Percentiles rank a stretch among this genome's conserved stretches.
Evolutionary conservation across 2,113 vertebrate species (phyloP).

Genomic region (Nerophis lumbriciformis): DNA sequence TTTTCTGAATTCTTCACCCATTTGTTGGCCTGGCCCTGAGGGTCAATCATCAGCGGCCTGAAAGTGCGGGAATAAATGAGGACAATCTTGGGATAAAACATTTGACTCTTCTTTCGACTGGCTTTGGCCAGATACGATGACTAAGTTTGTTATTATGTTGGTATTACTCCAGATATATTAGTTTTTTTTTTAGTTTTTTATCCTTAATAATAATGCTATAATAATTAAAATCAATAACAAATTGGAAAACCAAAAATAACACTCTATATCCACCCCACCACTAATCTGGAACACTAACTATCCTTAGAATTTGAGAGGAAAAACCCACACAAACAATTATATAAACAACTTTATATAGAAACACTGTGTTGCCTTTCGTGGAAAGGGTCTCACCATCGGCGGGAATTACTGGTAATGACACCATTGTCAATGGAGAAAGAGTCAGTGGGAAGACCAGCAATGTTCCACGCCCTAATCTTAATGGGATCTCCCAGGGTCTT

Average conservation of each 20-base stretch:
- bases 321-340: too few species aligned
- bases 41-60: slow-evolving; percentile 98
- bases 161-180: too few species aligned
- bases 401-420: slow-evolving; percentile 89
- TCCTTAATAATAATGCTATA: too few species aligned
- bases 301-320: not conserved
- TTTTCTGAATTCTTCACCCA: slow-evolving; percentile 97
- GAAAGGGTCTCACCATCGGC: slow-evolving; percentile 80
- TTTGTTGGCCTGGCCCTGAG: slow-evolving; percentile 97
- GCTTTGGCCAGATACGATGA: not conserved
- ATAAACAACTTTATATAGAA: too few species aligned
- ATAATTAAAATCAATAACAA: too few species aligned
- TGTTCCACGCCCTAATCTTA: slow-evolving; percentile 93
- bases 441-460: slow-evolving; percentile 90
- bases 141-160: too few species aligned
- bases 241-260: too few species aligned
- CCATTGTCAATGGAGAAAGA: slow-evolving; percentile 92
- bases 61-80: slow-evolving; percentile 21
- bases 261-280: too few species aligned
- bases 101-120: not conserved
- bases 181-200: too few species aligned
- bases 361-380: too few species aligned
- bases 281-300: too few species aligned
- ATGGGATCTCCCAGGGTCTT: slow-evolving; percentile 91
- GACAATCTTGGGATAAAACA: not conserved